Evolutionary conservation across 1,140 invertebrate genomes (phyloP), one percentile per base, ranked within the genome.

Genomic region (Aporrectodea caliginosa): DNA sequence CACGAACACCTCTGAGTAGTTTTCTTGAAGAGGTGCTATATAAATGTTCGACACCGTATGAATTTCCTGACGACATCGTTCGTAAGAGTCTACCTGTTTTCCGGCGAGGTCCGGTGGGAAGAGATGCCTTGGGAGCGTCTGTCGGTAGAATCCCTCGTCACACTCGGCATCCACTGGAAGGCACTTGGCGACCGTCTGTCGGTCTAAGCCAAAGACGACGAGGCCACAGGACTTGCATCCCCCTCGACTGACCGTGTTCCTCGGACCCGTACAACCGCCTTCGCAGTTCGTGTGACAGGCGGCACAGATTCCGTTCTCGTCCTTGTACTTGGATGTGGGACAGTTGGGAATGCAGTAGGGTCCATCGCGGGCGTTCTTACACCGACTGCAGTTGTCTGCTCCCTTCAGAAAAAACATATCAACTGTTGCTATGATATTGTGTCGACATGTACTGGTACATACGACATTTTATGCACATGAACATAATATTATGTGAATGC

Each of bases 341-440:
- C 97, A 98, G 82, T 91, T 85, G 0, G 91, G 89, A 2, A 97
- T 93, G 87, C 97, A 99, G 83, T 92, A 94, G 1, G 94, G 94
- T 0, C 95, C 94, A 87, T 98, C 94, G 69, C 83, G 80, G 2
- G 95, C 93, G 85, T 97, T 90, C 83, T 93, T 94, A 87, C 97
- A 99, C 58, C 90, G 90, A 0, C 91, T 91, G 86, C 97, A 99
- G 80, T 96, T 92, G 22, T 93, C 93, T 1, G 94, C 91, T 30
- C 93, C 94, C 88, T 89, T 82, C 16, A 83, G 79, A 81, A 69
- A 79, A 79, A 77, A 78, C 73, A 78, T 71, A 31, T 78, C 35
- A 78, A 78, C 71, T 43, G 16, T 73, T 29, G 1, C n/a, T 33
- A 74, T n/a, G n/a, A n/a, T 74, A 30, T 29, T 29, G n/a, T 29